phyloP scores from a whole-genome alignment of 2,797 vertebrate genomes.

The Lepilemur ruficaudatus region DNA sequence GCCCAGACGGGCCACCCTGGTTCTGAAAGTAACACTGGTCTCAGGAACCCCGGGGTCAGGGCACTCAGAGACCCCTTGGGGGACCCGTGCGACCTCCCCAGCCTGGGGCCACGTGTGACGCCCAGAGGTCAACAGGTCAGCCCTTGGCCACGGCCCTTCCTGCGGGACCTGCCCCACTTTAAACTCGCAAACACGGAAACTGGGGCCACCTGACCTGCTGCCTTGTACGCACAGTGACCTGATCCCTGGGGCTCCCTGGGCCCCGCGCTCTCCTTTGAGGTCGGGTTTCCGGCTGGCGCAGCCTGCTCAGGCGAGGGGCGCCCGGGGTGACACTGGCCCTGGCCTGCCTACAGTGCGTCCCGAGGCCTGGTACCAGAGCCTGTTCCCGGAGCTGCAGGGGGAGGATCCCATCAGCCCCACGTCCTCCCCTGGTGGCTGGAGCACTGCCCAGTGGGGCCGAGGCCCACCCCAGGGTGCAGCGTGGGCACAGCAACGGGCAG shows the following conservation, averaged over 20 bases:
- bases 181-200: background rate
- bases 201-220: background rate
- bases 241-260: background rate
- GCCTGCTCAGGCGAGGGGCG: background rate
- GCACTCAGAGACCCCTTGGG: background rate
- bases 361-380: background rate
- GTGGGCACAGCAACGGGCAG: background rate
- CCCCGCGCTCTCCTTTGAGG: background rate
- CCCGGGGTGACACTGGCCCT: background rate
- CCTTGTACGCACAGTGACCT: background rate
- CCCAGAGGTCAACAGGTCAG: background rate
- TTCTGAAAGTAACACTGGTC: background rate
- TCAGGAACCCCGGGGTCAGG: background rate
- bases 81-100: rapidly evolving
- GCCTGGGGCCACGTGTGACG: rapidly evolving
- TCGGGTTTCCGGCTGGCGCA: background rate
- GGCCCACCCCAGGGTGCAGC: background rate
- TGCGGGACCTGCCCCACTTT: background rate
- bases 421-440: background rate
- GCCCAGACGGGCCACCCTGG: background rate
- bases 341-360: background rate
- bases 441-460: background rate
- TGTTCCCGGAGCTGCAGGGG: background rate
- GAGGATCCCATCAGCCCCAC: background rate
- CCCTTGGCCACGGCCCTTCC: background rate